Evolutionary conservation across 2,113 vertebrate genomes (phyloP), one percentile per base, ranked within the genome.

Genomic region (Dicerorhinus sumatrensis): DNA sequence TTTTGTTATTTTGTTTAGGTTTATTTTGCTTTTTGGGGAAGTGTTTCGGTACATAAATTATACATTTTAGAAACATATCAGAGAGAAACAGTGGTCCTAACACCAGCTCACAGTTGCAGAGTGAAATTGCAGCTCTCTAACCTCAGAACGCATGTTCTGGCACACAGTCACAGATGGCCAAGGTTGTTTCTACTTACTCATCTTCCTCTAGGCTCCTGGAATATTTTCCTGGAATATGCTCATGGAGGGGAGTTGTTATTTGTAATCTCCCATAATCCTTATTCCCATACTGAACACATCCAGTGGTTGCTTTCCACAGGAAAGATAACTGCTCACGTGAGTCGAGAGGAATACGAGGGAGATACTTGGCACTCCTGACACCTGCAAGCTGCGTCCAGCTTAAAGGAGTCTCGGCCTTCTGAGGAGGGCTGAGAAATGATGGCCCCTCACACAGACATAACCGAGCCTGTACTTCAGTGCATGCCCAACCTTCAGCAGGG

Each of bases 191-290:
- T 96, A 69, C 84, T 98, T 98, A 98, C 65, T 98, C 97, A 97
- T 89, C 98, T 97, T 98, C 98, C 92, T 97, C 98, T 90, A 92
- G 97, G 94, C 8, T 82, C 98, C 98, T 98, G 98, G 97, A 95
- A 72, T 96, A 90, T 98, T 98, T 99, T 98, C 97, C 98, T 98
- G 98, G 98, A 99, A 98, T 94, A 97, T 0, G 2, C 88, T 98
- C 58, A 31, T 69, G 93, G 90, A 31, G 33, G 83, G 48, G 67
- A 84, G 94, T 69, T 89, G 96, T 91, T 98, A 98, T 98, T 98
- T 98, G 98, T 98, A 98, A 98, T 98, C 97, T 67, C 90, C 95
- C 94, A 51, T 67, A 88, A 93, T 92, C 94, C 91, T 97, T 95
- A 80, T 97, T 97, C 98, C 97, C 98, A 96, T 92, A 97, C 93